Evolutionary conservation across 2,888 invertebrate species (phyloP), one percentile per base, ranked within the genome.

Genomic region (Helicoverpa assulta): DNA sequence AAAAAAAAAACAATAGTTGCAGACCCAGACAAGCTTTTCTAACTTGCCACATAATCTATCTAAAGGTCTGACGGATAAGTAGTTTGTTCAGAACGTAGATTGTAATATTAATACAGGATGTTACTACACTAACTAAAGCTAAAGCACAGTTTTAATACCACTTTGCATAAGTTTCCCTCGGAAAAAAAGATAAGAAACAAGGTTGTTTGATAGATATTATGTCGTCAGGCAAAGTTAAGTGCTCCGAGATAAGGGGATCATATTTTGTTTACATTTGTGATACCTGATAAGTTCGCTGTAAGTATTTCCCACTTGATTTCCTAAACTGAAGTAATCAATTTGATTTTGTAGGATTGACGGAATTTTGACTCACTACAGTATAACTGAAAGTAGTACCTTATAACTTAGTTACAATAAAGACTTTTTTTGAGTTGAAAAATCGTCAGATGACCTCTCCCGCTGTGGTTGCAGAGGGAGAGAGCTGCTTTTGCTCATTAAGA

Each of bases 161-260:
- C 47, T 47, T 47, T 47, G 47, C n/a, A 47, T 47, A 47, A 47
- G 47, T 47, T 47, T 47, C 47, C 47, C 5, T 47, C 12, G 47
- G n/a, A 47, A 47, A 47, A 43, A n/a, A 40, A 29, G 18, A 53
- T 60, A 43, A 26, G 5, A 29, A 6, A 16, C 5, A 16, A 52
- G 21, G 14, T 72, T 72, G 26, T 62, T 62, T 47, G 37, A 37
- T 19, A 16, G 7, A 19, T 29, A 62, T 47, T 61, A 69, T n/a
- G n/a, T 19, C 33, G 16, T 72, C 47, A 47, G 53, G 37, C 69
- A 43, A 71, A 61, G 26, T 52, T 70, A 52, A 52, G 8, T 1
- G n/a, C 14, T 21, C 12, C 29, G 19, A 54, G 37, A 65, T 65
- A 65, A 65, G 33, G 0, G 40, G 54, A 50, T 47, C 12, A 12